Conservation (phyloP, 2,797 vertebrate genomes). For the Malacoraja senta region DNA sequence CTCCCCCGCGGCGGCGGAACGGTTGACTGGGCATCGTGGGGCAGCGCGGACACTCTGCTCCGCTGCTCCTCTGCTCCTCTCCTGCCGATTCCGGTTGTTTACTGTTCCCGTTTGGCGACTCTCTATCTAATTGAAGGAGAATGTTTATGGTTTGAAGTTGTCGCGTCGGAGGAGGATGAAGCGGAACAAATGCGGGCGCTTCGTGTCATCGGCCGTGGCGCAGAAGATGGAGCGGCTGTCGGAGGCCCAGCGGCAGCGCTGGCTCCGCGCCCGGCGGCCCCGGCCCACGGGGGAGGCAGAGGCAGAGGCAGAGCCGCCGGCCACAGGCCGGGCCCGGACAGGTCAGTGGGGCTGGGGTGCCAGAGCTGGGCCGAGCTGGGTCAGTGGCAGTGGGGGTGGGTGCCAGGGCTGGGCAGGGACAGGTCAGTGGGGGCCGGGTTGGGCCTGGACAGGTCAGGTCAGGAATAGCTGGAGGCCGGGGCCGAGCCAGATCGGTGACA, state of each 20-base stretch:
- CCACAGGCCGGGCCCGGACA: neutral
- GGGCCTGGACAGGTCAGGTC: fast-evolving
- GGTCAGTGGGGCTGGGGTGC: neutral
- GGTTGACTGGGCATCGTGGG: neutral
- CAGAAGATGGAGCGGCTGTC: conserved; percentile 43
- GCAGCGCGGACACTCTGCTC: neutral
- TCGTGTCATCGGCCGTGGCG: conserved; percentile 45
- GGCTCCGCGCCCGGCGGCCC: conserved; percentile 39
- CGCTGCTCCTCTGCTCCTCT: conserved; percentile 33
- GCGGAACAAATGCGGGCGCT: conserved; percentile 59
- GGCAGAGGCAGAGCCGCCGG: neutral
- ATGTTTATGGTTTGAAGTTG: conserved; percentile 17
- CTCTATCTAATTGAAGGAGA: conserved; percentile 49
- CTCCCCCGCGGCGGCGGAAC: neutral
- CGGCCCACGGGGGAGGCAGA: neutral
- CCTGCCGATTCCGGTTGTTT: conserved; percentile 26
- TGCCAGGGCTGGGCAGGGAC: neutral
- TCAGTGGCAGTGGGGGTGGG: no score
- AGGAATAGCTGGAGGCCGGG: no score
- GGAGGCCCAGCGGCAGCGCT: conserved; percentile 54
- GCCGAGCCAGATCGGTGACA: no score
- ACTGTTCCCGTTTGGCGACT: conserved; percentile 51
- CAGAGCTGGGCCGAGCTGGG: neutral
- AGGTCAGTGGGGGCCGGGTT: neutral
- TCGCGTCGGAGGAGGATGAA: conserved; percentile 56